Base-by-base conservation (phyloP, 2,797 vertebrate species). In the Eleutherodactylus coqui region DNA sequence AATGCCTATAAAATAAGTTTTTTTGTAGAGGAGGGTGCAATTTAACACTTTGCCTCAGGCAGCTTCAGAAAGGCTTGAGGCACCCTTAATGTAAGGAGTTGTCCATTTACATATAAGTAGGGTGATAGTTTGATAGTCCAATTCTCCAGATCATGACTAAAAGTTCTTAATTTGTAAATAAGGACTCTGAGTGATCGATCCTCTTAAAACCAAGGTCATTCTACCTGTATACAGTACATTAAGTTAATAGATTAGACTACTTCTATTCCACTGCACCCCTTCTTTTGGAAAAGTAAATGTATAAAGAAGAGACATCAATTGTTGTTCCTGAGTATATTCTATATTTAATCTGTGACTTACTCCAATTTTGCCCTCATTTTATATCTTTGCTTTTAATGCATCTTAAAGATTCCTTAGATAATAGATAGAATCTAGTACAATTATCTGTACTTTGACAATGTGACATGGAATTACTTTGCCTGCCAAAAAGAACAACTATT, bases 401-500 rank as follows among this genome's bases (percentile, higher is more conserved):
- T 72, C 80, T 72, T 82, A 82, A 82, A 72, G 78, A 82, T 82
- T 82, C 41, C 53, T 70, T 32, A 43, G 80, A 82, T 55, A 82
- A 82, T 53, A 72, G 67, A 72, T 53, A 43, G 67, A 82, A 72
- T 73, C 49, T 82, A 55, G 64, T 41, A 82, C 64, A 82, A 82
- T 82, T 82, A 72, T 72, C 64, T 72, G 49, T 69, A 43, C 64
- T 70, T 73, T 55, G 67, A 82, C 80, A 82, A 19, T 17, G 47
- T 82, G 80, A 82, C 64, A 82, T 82, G 34, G 80, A 73, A 82
- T 82, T 82, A 82, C 80, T 27, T 49, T 51, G 67, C 67, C 47
- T 82, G 47, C 67, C 80, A 73, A 67, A 72, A 82, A 72, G 67
- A 82, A 38, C 80, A 82, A 82, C 80, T 82, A 69, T 82, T 72